Evolutionary conservation across 2,797 vertebrate genomes (phyloP).

Genomic region (Clarias pachynema): DNA sequence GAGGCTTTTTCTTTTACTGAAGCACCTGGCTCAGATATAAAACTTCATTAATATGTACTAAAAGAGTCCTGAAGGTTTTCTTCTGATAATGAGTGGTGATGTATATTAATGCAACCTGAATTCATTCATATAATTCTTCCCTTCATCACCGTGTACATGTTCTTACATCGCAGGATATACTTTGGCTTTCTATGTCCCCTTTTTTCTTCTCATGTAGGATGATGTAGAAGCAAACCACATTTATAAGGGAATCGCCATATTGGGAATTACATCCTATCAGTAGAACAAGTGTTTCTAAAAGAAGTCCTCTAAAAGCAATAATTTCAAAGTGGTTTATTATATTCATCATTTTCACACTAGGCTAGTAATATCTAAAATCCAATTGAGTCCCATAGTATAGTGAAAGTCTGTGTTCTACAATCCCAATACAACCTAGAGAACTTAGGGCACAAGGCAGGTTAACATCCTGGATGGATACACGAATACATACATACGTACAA

Average conservation of each 20-base stretch:
- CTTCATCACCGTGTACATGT: neutral
- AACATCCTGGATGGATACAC: too few relatives aligned
- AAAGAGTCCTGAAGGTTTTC: too few relatives aligned
- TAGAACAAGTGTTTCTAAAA: neutral
- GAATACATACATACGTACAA: too few relatives aligned
- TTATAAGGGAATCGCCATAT: neutral
- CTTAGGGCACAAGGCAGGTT: too few relatives aligned
- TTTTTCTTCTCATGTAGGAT: too few relatives aligned
- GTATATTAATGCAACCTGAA: neutral
- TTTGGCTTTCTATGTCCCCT: neutral
- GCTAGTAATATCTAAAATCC: neutral
- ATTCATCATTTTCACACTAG: neutral
- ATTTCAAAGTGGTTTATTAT: neutral
- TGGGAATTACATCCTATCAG: neutral
- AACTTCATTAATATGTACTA: neutral
- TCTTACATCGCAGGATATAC: neutral
- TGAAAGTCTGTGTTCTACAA: neutral
- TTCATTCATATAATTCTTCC: neutral
- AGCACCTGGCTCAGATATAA: neutral
- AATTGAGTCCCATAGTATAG: neutral
- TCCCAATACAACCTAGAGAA: too few relatives aligned
- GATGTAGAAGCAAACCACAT: neutral
- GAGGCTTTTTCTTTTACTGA: neutral
- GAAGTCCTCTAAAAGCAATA: neutral
- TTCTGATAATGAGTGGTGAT: neutral